Conservation (phyloP, 2,113 vertebrate species). For the Pelecanus crispus region DNA sequence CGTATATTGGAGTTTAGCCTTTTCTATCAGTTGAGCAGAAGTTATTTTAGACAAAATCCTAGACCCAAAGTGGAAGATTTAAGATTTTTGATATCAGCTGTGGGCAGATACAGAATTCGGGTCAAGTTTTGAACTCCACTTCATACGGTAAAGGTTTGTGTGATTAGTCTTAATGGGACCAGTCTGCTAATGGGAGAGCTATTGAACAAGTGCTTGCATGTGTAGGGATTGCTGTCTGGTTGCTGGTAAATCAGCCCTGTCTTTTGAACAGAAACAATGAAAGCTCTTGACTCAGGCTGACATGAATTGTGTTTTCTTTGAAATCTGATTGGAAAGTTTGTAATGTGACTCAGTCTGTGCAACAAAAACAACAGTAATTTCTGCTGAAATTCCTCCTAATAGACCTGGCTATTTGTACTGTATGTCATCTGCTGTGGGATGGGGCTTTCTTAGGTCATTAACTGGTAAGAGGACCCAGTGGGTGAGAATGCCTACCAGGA, state of each 20-base stretch:
- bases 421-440: not conserved
- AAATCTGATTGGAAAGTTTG: constrained; percentile 1
- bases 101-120: not conserved
- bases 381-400: not conserved
- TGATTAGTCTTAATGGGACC: not conserved
- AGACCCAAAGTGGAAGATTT: not conserved
- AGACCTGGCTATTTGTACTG: not conserved
- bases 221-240: not conserved
- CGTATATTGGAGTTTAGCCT: not conserved
- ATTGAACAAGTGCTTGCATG: not conserved
- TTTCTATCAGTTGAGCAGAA: not conserved
- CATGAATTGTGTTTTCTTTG: not conserved
- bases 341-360: not conserved
- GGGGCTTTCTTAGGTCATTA: not conserved
- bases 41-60: not conserved
- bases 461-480: not conserved
- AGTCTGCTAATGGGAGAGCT: not conserved
- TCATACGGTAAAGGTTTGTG: not conserved
- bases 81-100: not conserved
- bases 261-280: not conserved
- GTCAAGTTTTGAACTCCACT: not conserved
- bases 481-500: not conserved
- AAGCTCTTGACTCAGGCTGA: not conserved
- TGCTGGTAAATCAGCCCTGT: not conserved
- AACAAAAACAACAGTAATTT: not conserved